phyloP scores from a whole-genome alignment of 2,113 vertebrate species.

The Poeciliopsis prolifica region DNA sequence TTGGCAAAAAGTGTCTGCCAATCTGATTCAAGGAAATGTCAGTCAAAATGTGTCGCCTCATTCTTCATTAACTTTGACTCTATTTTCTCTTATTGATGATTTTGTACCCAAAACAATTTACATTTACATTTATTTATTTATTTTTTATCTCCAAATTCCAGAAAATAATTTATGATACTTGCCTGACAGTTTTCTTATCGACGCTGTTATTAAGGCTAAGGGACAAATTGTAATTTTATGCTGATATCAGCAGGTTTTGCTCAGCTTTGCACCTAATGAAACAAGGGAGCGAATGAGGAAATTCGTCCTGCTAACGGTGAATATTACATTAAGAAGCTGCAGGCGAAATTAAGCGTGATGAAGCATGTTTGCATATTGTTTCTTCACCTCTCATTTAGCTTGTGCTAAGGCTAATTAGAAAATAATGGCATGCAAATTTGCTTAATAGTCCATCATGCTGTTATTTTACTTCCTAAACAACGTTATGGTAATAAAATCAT shows the following conservation, averaged over 20 bases:
- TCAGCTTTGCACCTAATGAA: neutral
- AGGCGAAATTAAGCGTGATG: neutral
- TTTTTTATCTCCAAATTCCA: neutral
- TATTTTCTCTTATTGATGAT: neutral
- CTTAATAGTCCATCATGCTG: neutral
- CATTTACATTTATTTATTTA: neutral
- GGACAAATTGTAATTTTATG: slow-evolving; percentile 1
- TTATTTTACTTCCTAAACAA: neutral
- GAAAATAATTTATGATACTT: neutral
- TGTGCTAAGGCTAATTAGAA: slow-evolving; percentile 8
- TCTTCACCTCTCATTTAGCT: neutral
- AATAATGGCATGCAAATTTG: neutral
- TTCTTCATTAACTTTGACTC: neutral
- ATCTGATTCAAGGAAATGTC: neutral
- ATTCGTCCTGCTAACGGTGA: neutral
- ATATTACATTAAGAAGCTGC: neutral
- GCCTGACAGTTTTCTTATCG: neutral
- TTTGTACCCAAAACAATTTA: neutral
- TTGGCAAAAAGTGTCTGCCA: too few species aligned
- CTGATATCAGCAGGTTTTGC: slow-evolving; percentile 32
- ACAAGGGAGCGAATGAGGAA: neutral
- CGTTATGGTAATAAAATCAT: neutral
- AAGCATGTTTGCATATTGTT: neutral
- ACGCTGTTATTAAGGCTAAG: neutral
- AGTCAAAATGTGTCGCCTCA: neutral